Evolutionary conservation across 2,888 invertebrate species (phyloP).

Genomic region (Deilephila porcellus): DNA sequence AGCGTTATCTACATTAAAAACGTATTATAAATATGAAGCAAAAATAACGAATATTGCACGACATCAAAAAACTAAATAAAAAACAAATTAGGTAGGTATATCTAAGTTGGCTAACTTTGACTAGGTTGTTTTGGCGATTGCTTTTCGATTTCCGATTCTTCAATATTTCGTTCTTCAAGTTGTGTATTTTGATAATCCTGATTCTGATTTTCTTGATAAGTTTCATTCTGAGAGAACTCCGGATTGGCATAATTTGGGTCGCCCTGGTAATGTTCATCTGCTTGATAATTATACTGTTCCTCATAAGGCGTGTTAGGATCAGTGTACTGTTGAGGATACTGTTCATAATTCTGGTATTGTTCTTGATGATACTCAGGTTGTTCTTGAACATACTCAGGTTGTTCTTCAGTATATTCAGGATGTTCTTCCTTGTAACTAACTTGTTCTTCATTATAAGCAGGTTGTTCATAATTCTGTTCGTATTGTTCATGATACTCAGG

Average conservation of each 20-base stretch:
- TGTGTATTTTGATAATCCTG: constrained; percentile 41
- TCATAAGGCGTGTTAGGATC: constrained; percentile 65
- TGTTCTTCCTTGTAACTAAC: constrained; percentile 60
- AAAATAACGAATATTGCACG: constrained; percentile 54
- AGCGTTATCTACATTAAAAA: constrained; percentile 27
- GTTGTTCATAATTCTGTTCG: constrained; percentile 49
- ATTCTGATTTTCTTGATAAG: constrained; percentile 37
- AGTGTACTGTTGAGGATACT: constrained; percentile 62
- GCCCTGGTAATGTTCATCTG: constrained; percentile 61
- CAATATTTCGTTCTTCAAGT: constrained; percentile 39
- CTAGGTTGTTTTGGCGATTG: constrained; percentile 58
- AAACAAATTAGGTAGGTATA: constrained; percentile 31
- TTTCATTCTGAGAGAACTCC: constrained; percentile 55
- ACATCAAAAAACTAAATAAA: constrained; percentile 54
- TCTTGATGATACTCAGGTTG: constrained; percentile 58
- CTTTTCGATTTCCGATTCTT: constrained; percentile 48
- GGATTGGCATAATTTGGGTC: constrained; percentile 62
- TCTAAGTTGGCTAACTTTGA: constrained; percentile 70
- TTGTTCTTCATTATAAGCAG: constrained; percentile 59
- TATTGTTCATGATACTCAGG: constrained; percentile 42
- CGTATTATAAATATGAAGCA: constrained; percentile 11
- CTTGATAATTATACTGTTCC: constrained; percentile 61
- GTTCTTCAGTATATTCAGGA: constrained; percentile 57
- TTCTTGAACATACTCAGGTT: constrained; percentile 59
- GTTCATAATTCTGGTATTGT: constrained; percentile 67